A percentile compares a stretch with the other conserved stretches of the same genome.
Conservation (phyloP, 2,888 invertebrate genomes). For the Pachydiplax longipennis region DNA sequence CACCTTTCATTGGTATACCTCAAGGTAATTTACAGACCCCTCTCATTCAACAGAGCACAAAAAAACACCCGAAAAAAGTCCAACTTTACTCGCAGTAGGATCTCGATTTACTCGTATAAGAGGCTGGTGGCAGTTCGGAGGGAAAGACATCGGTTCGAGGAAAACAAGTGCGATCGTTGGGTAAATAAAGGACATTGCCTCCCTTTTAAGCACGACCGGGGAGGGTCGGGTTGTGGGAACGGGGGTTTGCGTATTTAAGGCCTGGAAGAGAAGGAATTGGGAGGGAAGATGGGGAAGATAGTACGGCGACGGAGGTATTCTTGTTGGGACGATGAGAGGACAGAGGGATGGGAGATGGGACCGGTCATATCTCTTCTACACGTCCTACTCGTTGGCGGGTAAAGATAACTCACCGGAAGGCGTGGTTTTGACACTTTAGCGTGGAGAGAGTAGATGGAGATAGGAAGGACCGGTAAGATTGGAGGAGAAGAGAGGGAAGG, state of each 20-base stretch:
- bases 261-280: not conserved
- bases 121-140: not conserved
- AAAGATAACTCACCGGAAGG: conserved; percentile 45
- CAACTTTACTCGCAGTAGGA: too few relatives aligned
- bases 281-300: conserved; percentile 55
- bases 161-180: not conserved
- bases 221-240: not conserved
- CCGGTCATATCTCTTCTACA: conserved; percentile 45
- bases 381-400: conserved; percentile 41
- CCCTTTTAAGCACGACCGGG: not conserved
- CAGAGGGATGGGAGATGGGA: conserved; percentile 7
- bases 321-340: conserved; percentile 50
- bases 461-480: conserved; percentile 2
- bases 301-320: conserved; percentile 50
- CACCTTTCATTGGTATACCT: conserved; percentile 45
- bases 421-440: conserved; percentile 47
- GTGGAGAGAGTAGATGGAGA: conserved; percentile 38
- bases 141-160: not conserved
- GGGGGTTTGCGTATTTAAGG: not conserved
- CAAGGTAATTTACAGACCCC: too few relatives aligned
- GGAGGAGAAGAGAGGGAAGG: not conserved
- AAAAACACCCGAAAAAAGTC: too few relatives aligned
- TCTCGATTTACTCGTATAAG: not conserved
- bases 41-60: too few relatives aligned
- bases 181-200: not conserved